These are phyloP conservation scores for Synergus japonicus DNA, from an alignment of 2,888 invertebrate species.

Conservation along the genomic window DNA sequence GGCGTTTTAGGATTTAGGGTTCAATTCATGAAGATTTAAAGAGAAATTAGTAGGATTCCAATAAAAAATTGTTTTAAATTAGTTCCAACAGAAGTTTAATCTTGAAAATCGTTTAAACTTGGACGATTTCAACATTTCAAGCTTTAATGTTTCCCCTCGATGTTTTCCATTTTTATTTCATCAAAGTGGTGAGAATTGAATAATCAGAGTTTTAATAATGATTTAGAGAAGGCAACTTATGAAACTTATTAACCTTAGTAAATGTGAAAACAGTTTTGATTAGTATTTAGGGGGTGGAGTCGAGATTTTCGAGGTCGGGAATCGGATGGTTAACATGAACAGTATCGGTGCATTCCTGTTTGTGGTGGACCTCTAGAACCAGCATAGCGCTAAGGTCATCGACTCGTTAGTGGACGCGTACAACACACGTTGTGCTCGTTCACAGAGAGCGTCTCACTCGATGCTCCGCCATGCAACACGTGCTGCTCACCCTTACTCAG, in stretches of 20 bases:
- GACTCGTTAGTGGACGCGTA: slow-evolving; percentile 33
- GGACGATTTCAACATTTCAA: too few species aligned
- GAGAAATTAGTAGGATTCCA: too few species aligned
- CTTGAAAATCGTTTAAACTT: too few species aligned
- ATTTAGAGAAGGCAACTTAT: neutral
- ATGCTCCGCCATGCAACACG: slow-evolving; percentile 36
- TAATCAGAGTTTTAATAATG: neutral
- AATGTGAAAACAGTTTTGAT: neutral
- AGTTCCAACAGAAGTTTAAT: too few species aligned
- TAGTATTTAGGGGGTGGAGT: slow-evolving; percentile 26
- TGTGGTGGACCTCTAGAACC: slow-evolving; percentile 37
- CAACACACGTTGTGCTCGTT: slow-evolving; percentile 33
- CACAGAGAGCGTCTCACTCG: slow-evolving; percentile 22
- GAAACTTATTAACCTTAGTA: neutral
- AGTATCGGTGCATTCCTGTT: slow-evolving; percentile 34
- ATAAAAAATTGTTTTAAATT: too few species aligned
- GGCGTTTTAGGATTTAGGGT: neutral
- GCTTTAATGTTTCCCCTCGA: too few species aligned
- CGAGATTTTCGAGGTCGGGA: slow-evolving; percentile 7
- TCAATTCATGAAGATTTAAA: too few species aligned
- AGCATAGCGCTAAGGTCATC: slow-evolving; percentile 41
- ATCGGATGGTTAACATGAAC: slow-evolving; percentile 29
- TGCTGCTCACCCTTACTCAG: slow-evolving; percentile 39
- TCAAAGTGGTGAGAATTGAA: too few species aligned
- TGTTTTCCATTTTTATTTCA: too few species aligned